These are phyloP conservation scores for Panagrolaimus sp. DNA, from an alignment of 1,140 invertebrate genomes.

Conservation along the genomic window DNA sequence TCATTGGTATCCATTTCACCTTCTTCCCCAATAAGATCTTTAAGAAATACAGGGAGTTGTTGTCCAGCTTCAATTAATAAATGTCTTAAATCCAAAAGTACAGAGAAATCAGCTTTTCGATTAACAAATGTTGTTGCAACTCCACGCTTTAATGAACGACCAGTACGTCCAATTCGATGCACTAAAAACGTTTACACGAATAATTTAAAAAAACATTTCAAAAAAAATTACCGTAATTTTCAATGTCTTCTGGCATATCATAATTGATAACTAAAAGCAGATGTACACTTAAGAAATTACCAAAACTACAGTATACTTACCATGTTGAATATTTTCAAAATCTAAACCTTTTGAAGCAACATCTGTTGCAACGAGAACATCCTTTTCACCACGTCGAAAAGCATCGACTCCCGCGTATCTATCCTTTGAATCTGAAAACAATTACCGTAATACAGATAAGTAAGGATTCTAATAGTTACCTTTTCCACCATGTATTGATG, in stretches of 20 bases:
- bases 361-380: constrained; percentile 82
- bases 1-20: constrained; percentile 70
- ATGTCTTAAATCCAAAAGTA: constrained; percentile 90
- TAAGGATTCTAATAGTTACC: too few relatives aligned
- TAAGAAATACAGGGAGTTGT: constrained; percentile 82
- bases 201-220: constrained; percentile 13
- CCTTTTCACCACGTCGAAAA: constrained; percentile 79
- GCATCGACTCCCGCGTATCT: constrained; percentile 86
- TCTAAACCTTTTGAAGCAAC: constrained; percentile 96
- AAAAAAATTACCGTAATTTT: constrained; percentile 80
- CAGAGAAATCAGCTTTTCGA: constrained; percentile 79
- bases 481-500: constrained; percentile 96
- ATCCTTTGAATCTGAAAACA: constrained; percentile 79
- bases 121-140: constrained; percentile 95
- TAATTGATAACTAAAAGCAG: constrained; percentile 99
- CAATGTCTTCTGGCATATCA: constrained; percentile 99
- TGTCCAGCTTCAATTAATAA: constrained; percentile 92
- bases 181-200: too few relatives aligned
- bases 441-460: too few relatives aligned
- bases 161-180: constrained; percentile 93
- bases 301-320: too few relatives aligned
- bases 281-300: too few relatives aligned
- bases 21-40: constrained; percentile 80
- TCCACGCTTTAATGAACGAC: constrained; percentile 79
- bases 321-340: constrained; percentile 93